Percentiles rank a stretch among this genome's conserved stretches.
Evolutionary conservation across 2,888 invertebrate species (phyloP).

Genomic region (Synanthedon tipuliformis): DNA sequence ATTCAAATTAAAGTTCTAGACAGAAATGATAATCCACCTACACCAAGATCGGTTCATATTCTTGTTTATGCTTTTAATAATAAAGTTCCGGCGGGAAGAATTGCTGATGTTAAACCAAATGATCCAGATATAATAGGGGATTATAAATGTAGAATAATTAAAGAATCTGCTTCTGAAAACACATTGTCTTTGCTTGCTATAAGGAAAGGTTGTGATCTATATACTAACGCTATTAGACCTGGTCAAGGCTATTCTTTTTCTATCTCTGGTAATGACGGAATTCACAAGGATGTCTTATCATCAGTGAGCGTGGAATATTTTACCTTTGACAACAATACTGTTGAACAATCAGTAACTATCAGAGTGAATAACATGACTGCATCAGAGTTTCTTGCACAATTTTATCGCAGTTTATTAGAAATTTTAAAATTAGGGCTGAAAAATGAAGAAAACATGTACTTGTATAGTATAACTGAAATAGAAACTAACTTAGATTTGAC

Average conservation of each 20-base stretch:
- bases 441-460: conserved; percentile 72
- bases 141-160: conserved; percentile 85
- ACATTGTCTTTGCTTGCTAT: conserved; percentile 75
- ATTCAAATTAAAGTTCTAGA: conserved; percentile 83
- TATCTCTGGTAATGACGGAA: conserved; percentile 90
- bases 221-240: conserved; percentile 78
- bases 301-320: conserved; percentile 86
- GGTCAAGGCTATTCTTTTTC: conserved; percentile 81
- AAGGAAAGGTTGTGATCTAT: conserved; percentile 82
- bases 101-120: conserved; percentile 92
- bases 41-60: conserved; percentile 83
- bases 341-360: conserved; percentile 85
- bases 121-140: conserved; percentile 92
- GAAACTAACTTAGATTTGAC: conserved; percentile 77
- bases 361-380: conserved; percentile 80
- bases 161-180: conserved; percentile 72
- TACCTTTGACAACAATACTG: conserved; percentile 82
- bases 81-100: conserved; percentile 80
- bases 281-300: conserved; percentile 87
- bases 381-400: conserved; percentile 78
- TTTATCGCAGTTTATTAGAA: conserved; percentile 81
- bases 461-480: conserved; percentile 81
- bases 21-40: conserved; percentile 92
- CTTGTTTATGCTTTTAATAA: conserved; percentile 83
- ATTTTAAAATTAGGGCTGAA: conserved; percentile 76